Evolutionary conservation across 2,888 invertebrate genomes (phyloP).

Genomic region (Anarsia innoxiella): DNA sequence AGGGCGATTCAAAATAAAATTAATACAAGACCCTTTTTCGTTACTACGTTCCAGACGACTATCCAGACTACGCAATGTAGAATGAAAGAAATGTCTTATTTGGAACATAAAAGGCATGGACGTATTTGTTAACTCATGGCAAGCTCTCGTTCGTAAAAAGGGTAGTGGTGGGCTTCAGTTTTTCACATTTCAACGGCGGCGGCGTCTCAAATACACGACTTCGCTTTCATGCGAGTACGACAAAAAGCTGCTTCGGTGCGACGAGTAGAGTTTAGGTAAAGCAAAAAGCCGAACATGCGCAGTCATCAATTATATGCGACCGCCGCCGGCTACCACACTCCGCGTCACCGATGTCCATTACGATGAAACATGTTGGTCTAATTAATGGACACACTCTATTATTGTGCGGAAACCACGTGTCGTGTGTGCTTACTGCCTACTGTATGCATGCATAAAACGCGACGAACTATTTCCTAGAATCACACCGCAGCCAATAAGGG

Average conservation of each 20-base stretch:
- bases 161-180: neutral
- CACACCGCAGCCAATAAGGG: neutral
- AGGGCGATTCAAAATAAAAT: too few species aligned
- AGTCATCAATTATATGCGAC: conserved; percentile 34
- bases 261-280: conserved; percentile 29
- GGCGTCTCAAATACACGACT: conserved; percentile 9
- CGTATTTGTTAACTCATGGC: too few species aligned
- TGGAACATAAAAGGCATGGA: too few species aligned
- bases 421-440: conserved; percentile 3
- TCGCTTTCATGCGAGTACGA: conserved; percentile 11
- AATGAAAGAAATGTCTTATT: too few species aligned
- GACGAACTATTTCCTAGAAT: neutral
- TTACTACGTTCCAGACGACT: too few species aligned
- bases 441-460: conserved; percentile 1
- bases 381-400: conserved; percentile 63
- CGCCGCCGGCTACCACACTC: conserved; percentile 13
- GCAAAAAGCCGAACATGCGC: conserved; percentile 32
- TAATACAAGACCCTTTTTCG: neutral
- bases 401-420: conserved; percentile 30
- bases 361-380: conserved; percentile 62
- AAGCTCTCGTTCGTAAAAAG: neutral
- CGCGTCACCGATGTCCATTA: conserved; percentile 55
- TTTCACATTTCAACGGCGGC: neutral
- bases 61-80: too few species aligned
- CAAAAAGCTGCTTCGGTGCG: conserved; percentile 19